Percentiles rank a stretch among this genome's conserved stretches.
Evolutionary conservation across 2,113 vertebrate species (phyloP).

Genomic region (Cephalophus harveyi): DNA sequence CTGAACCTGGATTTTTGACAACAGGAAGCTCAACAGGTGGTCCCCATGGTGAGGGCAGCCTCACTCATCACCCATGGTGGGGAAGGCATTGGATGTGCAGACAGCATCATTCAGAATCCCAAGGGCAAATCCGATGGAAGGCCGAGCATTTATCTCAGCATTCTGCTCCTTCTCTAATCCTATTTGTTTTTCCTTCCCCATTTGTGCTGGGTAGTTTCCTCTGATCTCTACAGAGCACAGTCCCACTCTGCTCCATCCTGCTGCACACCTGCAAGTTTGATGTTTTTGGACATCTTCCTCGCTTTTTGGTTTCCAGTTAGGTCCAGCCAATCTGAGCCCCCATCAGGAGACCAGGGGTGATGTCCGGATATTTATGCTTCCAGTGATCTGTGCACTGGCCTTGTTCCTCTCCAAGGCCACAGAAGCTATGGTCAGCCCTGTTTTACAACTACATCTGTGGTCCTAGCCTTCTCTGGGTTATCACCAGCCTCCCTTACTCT

Average conservation of each 20-base stretch:
- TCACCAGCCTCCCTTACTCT: not conserved
- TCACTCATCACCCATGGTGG: rapidly evolving
- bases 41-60: not conserved
- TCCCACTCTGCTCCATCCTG: not conserved
- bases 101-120: not conserved
- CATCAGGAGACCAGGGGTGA: not conserved
- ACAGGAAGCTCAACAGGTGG: not conserved
- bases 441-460: not conserved
- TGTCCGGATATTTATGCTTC: not conserved
- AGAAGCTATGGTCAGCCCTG: not conserved
- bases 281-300: not conserved
- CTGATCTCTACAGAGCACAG: not conserved
- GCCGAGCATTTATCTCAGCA: not conserved
- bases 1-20: not conserved
- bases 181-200: not conserved
- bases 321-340: not conserved
- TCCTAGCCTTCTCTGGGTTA: not conserved
- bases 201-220: not conserved
- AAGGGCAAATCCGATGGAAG: not conserved
- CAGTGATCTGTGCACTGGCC: not conserved
- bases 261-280: not conserved
- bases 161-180: not conserved
- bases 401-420: not conserved
- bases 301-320: not conserved
- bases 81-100: no score